Percentiles rank a stretch among this genome's conserved stretches.
Conservation (phyloP, 2,888 invertebrate species). For the Pinctada fucata region DNA sequence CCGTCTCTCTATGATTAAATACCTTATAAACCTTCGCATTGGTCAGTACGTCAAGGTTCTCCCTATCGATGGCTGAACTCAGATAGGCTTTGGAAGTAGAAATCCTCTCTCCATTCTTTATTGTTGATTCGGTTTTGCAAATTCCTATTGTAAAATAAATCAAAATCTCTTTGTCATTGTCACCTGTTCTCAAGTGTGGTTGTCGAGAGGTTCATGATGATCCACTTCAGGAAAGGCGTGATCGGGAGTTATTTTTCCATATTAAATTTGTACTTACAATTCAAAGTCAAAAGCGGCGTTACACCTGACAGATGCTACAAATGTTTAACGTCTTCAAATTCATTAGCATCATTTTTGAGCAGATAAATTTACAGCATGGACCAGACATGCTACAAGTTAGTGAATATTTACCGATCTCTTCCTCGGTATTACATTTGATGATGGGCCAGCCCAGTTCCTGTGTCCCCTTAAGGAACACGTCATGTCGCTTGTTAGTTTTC, state of each 20-base stretch:
- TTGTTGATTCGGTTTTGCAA: constrained; percentile 9
- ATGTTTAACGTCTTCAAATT: not conserved
- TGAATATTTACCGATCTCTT: constrained; percentile 14
- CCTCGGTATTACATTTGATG: constrained; percentile 15
- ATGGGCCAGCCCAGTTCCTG: constrained; percentile 23
- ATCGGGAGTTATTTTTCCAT: too few species aligned
- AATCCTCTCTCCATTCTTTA: constrained; percentile 19
- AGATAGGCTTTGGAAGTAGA: constrained; percentile 14
- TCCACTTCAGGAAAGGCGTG: too few species aligned
- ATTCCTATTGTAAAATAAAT: constrained; percentile 4
- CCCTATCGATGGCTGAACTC: constrained; percentile 5
- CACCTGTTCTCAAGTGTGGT: too few species aligned
- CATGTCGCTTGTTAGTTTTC: not conserved
- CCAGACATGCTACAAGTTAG: not conserved
- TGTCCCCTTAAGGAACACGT: constrained; percentile 7
- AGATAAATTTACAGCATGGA: not conserved
- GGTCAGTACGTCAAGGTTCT: constrained; percentile 11
- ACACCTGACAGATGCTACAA: not conserved
- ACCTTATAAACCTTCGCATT: constrained; percentile 13
- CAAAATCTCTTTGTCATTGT: not conserved
- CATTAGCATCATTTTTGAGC: not conserved
- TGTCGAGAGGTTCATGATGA: too few species aligned
- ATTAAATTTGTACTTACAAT: too few species aligned
- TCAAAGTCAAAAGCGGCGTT: too few species aligned
- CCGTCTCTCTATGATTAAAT: not conserved